Evolutionary conservation across 2,888 invertebrate species (phyloP), one percentile per base, ranked within the genome.

Genomic region (Tiliacea citrago): DNA sequence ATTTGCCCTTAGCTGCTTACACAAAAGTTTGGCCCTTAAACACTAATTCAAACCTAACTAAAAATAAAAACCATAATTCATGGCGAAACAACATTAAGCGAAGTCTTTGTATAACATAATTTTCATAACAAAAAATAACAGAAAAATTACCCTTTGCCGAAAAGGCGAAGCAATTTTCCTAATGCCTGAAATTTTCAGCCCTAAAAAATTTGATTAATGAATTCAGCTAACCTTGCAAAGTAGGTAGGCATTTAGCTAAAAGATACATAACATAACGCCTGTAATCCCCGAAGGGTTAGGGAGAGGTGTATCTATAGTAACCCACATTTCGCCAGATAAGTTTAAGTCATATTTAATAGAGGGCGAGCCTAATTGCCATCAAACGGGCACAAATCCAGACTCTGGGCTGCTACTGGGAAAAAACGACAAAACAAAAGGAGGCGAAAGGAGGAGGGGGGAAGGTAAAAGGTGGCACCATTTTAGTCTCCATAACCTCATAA

Each of bases 181-280:
- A 78, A 82, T 60, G 61, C 69, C 73, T 78, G n/a, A 72, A 73
- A 71, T 82, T 67, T 76, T 58, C 4, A 62, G 55, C 16, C 45
- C 67, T 67, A 55, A 55, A 73, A 35, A 60, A 53, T 58, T 62
- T 69, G 68, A 82, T 78, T 69, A 73, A 79, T 68, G 58, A 62
- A 35, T 45, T 6, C 24, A 24, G 29, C 39, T 77, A 57, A 49
- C 47, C 75, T 65, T 55, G 68, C 9, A 0, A 18, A 73, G 45
- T 29, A 68, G 58, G 49, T 29, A 29, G 29, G 29, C 29, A 29
- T 29, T 29, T 29, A 29, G 3, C 2, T 29, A 29, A 29, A 29
- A 29, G 1, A 3, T 29, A 29, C 29, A 29, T 29, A 29, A 29
- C 29, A 29, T 29, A 1, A 29, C 29, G 29, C 3, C 29, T 29